These are phyloP conservation scores for Epinephelus cyanopodus DNA, from an alignment of 2,113 vertebrate species.

Conservation along the genomic window DNA sequence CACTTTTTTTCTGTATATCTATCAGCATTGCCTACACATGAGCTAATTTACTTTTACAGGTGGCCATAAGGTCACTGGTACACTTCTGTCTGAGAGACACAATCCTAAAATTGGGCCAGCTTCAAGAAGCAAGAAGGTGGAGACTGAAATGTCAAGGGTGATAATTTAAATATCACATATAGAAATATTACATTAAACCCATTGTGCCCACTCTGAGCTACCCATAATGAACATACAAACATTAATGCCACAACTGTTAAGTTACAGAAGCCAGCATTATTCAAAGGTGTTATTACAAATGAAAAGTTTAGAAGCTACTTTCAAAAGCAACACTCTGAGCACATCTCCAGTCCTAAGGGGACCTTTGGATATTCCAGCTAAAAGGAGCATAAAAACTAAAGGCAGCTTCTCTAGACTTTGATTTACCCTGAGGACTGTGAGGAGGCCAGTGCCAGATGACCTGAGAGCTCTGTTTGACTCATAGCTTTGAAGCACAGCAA, in stretches of 20 bases:
- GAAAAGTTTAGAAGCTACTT: not conserved
- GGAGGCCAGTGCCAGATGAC: not conserved
- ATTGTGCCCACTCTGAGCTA: not conserved
- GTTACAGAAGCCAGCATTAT: not conserved
- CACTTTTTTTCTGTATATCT: not conserved
- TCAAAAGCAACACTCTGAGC: not conserved
- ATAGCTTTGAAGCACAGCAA: not conserved
- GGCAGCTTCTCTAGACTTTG: not conserved
- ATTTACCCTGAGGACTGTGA: not conserved
- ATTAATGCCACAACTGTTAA: not conserved
- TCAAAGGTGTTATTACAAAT: not conserved
- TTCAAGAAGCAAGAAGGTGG: not conserved
- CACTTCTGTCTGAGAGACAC: not conserved
- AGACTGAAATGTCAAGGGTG: not conserved
- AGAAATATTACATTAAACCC: not conserved
- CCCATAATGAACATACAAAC: not conserved
- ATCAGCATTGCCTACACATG: no score
- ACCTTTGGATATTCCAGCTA: not conserved
- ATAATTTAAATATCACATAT: not conserved
- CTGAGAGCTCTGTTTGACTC: not conserved
- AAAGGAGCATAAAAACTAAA: slow-evolving; percentile 11
- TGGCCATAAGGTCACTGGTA: not conserved
- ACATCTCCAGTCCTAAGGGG: not conserved
- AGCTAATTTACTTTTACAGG: not conserved
- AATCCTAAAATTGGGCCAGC: no score